Evolutionary conservation across 2,113 vertebrate genomes (phyloP), one percentile per base, ranked within the genome.

Genomic region (Tachysurus fulvidraco): DNA sequence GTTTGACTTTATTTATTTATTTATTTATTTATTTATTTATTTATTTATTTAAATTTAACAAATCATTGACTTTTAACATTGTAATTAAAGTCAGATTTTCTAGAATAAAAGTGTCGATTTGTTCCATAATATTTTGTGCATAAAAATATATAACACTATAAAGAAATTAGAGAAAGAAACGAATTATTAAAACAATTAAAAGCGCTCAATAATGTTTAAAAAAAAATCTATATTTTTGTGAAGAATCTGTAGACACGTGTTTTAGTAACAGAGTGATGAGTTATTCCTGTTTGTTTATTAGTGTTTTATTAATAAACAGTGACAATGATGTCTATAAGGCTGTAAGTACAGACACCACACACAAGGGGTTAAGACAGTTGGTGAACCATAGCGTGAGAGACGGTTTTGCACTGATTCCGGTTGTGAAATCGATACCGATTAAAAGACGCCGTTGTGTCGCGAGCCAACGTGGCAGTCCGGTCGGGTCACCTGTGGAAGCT

Each of bases 341-440:
- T 36, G 36, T 36, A 36, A 36, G 12, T 65, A 11, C 5, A 11
- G 25, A 17, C 41, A 13, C 9, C 17, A 13, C 25, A 14, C 23
- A 52, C 46, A n/a, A 6, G 12, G 54, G 78, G 54, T 80, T 80
- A 41, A 41, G 16, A 44, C 12, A 17, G 52, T 54, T 54, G 57
- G 74, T 81, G 30, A 62, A 41, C 1, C 25, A 36, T 76, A 83
- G 86, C 78, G 92, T 92, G 92, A 73, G n/a, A 93, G 93, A 21
- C 55, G 16, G 9, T 46, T 86, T 55, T 28, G 93, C 92, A 93
- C 93, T 91, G 89, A 57, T 36, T 91, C 84, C 44, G 90, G 90
- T 62, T 77, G 78, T 82, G 85, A 90, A 94, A 93, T 90, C 92
- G 89, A 80, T 89, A 81, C 60, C 87, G 69, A 86, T 85, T 46